Base-by-base conservation (phyloP, 2,113 vertebrate genomes). In the Sinocyclocheilus maitianheensis region DNA sequence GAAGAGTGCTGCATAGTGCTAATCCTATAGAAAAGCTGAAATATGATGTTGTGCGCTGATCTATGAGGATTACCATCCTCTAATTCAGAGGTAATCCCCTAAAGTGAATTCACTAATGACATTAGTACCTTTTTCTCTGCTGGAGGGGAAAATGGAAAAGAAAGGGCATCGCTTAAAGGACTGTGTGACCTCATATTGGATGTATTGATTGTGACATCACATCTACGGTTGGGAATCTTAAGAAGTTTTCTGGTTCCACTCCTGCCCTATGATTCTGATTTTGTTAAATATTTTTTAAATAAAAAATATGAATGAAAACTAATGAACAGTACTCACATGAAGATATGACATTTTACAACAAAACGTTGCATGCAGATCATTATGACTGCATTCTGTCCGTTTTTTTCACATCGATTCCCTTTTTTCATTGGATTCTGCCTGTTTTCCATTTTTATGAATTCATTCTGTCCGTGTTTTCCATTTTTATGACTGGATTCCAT, bases 71-170 rank as follows among this genome's bases (percentile, higher is more conserved):
- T 90, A 92, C 84, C 69, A 63, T 46, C 76, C 72, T 87, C 80
- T 87, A 87, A 87, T 90, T 89, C 87, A 62, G 43, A 80, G 55
- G 37, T 92, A 91, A 91, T 92, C 89, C 90, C 85, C 90, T 89
- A 87, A 92, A 90, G 88, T 89, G 85, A 91, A 90, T 91, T 86
- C 89, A 83, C 77, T 90, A 88, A 92, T 85, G 89, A 87, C 88
- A 92, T 90, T 90, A 91, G 77, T 43, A 84, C 72, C 84, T 84
- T 84, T 89, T 81, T 63, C 46, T 20, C 40, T 55, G 63, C 87
- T 80, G 48, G 58, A 72, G 74, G 20, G 63, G 55, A 53, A 86
- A 67, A 24, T 71, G 16, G 69, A 58, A 87, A 75, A n/a, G 9
- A 81, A 55, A 78, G 71, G 65, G 20, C 51, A 76, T 76, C 46